Base-by-base conservation (phyloP, 2,888 invertebrate genomes). In the Anthrax anthrax region DNA sequence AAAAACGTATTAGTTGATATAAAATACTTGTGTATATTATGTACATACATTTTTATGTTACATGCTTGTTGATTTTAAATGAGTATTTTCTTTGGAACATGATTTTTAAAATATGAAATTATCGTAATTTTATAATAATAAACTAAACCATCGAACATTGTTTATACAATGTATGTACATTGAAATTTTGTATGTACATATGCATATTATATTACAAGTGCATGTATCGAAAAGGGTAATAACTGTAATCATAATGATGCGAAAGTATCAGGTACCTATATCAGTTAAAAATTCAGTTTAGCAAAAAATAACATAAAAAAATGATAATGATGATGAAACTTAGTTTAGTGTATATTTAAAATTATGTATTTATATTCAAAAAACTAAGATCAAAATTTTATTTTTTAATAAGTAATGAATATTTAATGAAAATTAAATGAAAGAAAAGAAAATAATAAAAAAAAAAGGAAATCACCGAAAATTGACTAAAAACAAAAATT, bases 401-500 rank as follows among this genome's bases (percentile, higher is more conserved):
- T 18, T 37, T 17, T 17, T 12, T 32, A 12, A 12, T 12, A 9
- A 12, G 3, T 32, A 12, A 12, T 32, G 12, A 32, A 32, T 32
- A 12, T 32, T 32, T 12, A 32, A 12, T 32, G 12, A 32, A 32
- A 32, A 37, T 46, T 42, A 36, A 41, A 46, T 23, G 23, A 41
- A 41, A 44, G 19, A 18, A 45, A 23, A 17, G 29, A 23, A 4
- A 19, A 39, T 9, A 39, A 16, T 32, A 44, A 19, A 32, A 45
- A 18, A 23, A 41, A 45, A 45, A 17, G 17, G 32, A 32, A 29
- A 17, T 32, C 29, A 32, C 13, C 13, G 5, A 9, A 19, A 23
- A 34, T 45, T 41, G 27, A 18, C 36, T 41, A 37, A 46, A 46
- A 37, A 41, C 46, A 37, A 46, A 46, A 37, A 41, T 41, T 46